Evolutionary conservation across 2,797 vertebrate species (phyloP).

Genomic region (Ceryle rudis): DNA sequence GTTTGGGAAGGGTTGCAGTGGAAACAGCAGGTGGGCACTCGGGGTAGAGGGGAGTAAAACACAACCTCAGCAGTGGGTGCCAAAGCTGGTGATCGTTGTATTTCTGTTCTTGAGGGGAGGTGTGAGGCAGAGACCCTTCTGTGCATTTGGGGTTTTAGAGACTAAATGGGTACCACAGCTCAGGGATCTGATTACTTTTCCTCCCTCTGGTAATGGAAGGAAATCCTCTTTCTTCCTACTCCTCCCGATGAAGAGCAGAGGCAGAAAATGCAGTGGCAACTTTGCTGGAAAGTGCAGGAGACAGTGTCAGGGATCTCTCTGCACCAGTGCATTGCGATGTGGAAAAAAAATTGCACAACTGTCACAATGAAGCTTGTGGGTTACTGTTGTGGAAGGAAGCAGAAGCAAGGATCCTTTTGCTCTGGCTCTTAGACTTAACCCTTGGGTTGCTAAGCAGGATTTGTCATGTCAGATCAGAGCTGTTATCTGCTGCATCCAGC

Average conservation of each 20-base stretch:
- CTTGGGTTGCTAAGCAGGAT: not conserved
- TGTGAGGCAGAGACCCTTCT: not conserved
- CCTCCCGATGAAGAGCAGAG: not conserved
- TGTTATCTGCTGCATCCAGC: not conserved
- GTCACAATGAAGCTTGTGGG: not conserved
- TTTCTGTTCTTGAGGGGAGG: not conserved
- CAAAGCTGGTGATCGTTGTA: not conserved
- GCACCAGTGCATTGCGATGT: accelerated
- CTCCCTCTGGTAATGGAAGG: not conserved
- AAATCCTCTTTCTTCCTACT: not conserved
- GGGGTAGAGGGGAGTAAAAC: not conserved
- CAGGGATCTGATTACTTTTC: not conserved
- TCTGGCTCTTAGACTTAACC: not conserved
- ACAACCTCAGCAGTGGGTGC: not conserved
- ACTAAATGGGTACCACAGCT: not conserved
- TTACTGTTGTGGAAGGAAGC: not conserved
- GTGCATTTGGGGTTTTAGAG: not conserved
- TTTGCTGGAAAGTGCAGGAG: not conserved
- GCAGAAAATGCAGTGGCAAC: not conserved
- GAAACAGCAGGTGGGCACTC: not conserved
- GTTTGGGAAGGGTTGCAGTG: not conserved
- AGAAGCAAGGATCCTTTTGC: not conserved
- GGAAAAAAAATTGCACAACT: not conserved
- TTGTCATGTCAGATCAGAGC: not conserved
- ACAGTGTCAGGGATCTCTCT: not conserved